Evolutionary conservation across 2,797 vertebrate species (phyloP), one percentile per base, ranked within the genome.

Genomic region (Urophycis tenuis): DNA sequence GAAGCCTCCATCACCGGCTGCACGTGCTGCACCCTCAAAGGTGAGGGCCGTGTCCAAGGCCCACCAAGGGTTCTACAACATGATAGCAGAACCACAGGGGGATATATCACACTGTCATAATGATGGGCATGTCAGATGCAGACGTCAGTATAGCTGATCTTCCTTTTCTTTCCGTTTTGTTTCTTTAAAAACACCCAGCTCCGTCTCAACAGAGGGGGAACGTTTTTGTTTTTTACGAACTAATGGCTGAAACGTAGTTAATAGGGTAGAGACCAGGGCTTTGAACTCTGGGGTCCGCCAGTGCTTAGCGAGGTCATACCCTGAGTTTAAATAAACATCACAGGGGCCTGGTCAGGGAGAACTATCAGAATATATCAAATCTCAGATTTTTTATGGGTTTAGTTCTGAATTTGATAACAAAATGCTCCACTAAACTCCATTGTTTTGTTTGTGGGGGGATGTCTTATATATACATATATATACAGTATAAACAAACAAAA

Each of bases 201-300:
- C 22, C 6, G 53, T 25, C 53, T 8, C 22, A n/a, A 2, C 53
- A 9, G 49, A 22, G 49, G 49, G 49, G 5, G 2, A 5, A n/a
- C 8, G 41, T 15, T 45, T 45, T 45, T 14, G 1, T 17, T 45
- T 45, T 15, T 14, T 5, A 71, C 19, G 19, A 75, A 60, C 92
- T 85, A 92, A 91, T 80, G 79, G 91, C 89, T 92, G 92, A 94
- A 94, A 93, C 92, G 93, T 92, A 93, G 94, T 95, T 95, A 94
- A 95, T 94, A 95, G 93, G 91, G 88, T 91, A 87, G 85, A 92
- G 90, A 92, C 84, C 77, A 14, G 81, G 82, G 91, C 87, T 91
- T 92, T 92, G 87, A 91, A 90, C 87, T 88, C 11, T 29, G 75
- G 83, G 85, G 87, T 86, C 85, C 88, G 87, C 78, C 79, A 74